phyloP scores from a whole-genome alignment of 2,797 vertebrate species.

The Rousettus madagascariensis region DNA sequence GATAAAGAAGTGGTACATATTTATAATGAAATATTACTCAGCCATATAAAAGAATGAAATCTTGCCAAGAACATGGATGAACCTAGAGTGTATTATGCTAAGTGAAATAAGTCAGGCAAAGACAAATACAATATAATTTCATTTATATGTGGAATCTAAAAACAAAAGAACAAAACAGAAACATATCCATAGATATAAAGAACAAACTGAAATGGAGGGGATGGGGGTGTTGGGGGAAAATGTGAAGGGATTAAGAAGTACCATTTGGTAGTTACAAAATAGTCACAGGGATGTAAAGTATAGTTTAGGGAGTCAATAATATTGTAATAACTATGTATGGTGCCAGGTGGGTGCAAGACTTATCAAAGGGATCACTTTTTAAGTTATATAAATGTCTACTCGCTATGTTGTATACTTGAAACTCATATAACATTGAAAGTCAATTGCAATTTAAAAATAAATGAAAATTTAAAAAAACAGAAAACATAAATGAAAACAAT shows the following conservation, averaged over 20 bases:
- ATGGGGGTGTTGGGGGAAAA: neutral
- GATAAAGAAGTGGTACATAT: neutral
- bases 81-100: neutral
- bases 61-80: no score
- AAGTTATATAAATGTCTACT: neutral
- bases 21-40: neutral
- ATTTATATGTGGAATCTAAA: neutral
- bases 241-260: neutral
- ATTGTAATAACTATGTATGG: neutral
- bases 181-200: neutral
- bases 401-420: neutral
- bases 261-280: neutral
- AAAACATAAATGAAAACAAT: neutral
- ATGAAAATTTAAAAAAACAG: neutral
- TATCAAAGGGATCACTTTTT: neutral
- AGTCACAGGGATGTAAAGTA: neutral
- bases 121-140: neutral
- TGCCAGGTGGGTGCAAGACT: neutral
- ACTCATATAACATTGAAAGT: neutral
- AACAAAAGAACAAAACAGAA: neutral
- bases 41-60: neutral
- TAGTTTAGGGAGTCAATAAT: neutral
- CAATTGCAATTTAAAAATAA: neutral
- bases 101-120: neutral
- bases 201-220: neutral